Evolutionary conservation across 2,113 vertebrate genomes (phyloP), one percentile per base, ranked within the genome.

Genomic region (Tympanuchus pallidicinctus): DNA sequence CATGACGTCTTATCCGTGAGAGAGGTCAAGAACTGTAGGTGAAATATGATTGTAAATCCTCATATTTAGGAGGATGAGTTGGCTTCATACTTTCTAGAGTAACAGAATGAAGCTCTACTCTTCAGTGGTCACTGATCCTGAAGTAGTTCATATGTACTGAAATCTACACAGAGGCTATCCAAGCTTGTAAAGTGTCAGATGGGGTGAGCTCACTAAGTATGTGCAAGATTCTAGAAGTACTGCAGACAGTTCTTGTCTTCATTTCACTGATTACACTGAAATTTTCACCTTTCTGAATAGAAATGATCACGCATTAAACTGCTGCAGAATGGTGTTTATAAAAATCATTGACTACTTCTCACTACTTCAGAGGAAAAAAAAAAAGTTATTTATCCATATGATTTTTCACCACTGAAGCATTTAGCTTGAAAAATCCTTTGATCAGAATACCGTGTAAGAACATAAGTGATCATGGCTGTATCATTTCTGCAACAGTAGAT

Each of bases 161-260:
- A 71, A 87, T 91, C 83, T 66, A 56, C 64, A 59, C 77, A 67
- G 91, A 93, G 64, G n/a, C 61, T 86, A 7, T 97, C 86, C 81
- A 92, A 93, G 56, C 75, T 89, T 87, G 52, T 89, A 34, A 92
- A 88, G 75, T 47, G n/a, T 97, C 59, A 80, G 57, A 90, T 82
- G 71, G 80, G 72, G 64, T 42, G 70, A 85, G 54, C 24, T 81
- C 56, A 57, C 77, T 50, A 82, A 96, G 85, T 89, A 85, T 11
- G 63, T 91, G 94, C 67, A 78, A 65, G 77, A 89, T 95, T 95
- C 66, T 57, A 67, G 82, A 95, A 96, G 32, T 36, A 40, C 32
- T 77, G 92, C 82, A 88, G 67, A 90, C 82, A 91, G 80, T 71
- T 83, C 52, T 75, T 66, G 42, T 81, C 92, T 90, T 94, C 42